Evolutionary conservation across 2,113 vertebrate species (phyloP), one percentile per base, ranked within the genome.

Genomic region (Leucosticte australis): DNA sequence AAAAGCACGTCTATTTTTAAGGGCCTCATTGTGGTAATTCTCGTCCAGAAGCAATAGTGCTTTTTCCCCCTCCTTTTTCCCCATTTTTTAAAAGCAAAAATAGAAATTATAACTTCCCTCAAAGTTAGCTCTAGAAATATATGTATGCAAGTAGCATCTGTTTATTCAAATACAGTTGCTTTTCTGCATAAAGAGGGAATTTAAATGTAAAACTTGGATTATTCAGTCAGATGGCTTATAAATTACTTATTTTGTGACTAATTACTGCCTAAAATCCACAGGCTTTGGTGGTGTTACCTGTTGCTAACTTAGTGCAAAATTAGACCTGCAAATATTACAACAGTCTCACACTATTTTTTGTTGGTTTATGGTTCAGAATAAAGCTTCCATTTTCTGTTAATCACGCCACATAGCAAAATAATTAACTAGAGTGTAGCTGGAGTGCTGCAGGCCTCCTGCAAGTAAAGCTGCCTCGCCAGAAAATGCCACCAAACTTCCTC

Each of bases 391-490:
- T 28, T 78, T 83, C 46, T 59, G 28, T 52, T 69, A 70, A 57
- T 65, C 12, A 14, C 0, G 0, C 63, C 44, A 52, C 30, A 12
- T 13, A 42, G 70, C 42, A 82, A 85, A 69, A 68, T 17, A 76
- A 70, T 50, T 13, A n/a, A 73, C 35, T 11, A 1, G 24, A 46
- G 41, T 10, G 30, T 24, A 35, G 62, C 41, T 17, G 37, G 35
- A 76, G 27, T 87, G 59, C 78, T 86, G 82, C 79, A 94, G 96
- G 96, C 94, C 94, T 94, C 47, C 63, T 76, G 87, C 55, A 23
- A 55, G 30, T 35, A 23, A 53, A 91, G 56, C 67, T 55, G 68
- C 56, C 33, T 0, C 4, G 46, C 75, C 76, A 87, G 42, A 94
- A 80, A 57, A 50, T 47, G 60, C 57, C 1, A 2, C 63, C 75